phyloP scores from a whole-genome alignment of 2,113 vertebrate genomes.

The Strix uralensis region DNA sequence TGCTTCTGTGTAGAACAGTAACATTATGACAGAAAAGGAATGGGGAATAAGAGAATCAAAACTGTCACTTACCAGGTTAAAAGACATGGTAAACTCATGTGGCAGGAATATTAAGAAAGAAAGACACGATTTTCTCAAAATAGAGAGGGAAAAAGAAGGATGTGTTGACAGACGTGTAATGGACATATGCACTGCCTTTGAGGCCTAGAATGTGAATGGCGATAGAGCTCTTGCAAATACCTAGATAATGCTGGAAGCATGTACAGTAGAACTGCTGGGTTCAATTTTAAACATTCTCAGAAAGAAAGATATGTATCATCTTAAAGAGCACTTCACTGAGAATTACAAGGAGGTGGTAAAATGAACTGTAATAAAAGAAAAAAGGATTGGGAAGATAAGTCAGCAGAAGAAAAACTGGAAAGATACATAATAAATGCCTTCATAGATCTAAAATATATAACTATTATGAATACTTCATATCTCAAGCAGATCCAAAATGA shows the following conservation, averaged over 20 bases:
- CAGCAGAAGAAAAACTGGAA: background rate
- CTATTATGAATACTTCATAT: background rate
- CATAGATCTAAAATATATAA: background rate
- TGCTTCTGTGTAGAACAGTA: background rate
- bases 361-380: background rate
- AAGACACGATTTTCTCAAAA: background rate
- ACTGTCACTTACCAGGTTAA: background rate
- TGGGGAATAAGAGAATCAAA: background rate
- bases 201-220: background rate
- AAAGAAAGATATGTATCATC: background rate
- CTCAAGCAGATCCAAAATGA: background rate
- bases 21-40: background rate
- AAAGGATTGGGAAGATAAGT: background rate
- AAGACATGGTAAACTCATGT: background rate
- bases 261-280: background rate
- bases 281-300: background rate
- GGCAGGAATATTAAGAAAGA: background rate
- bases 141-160: accelerated
- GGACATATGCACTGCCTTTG: accelerated
- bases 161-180: background rate
- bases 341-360: background rate
- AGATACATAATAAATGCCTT: background rate
- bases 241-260: background rate
- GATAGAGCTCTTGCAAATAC: background rate
- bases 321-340: background rate